Evolutionary conservation across 2,113 vertebrate genomes (phyloP).

Genomic region (Penelope pileata): DNA sequence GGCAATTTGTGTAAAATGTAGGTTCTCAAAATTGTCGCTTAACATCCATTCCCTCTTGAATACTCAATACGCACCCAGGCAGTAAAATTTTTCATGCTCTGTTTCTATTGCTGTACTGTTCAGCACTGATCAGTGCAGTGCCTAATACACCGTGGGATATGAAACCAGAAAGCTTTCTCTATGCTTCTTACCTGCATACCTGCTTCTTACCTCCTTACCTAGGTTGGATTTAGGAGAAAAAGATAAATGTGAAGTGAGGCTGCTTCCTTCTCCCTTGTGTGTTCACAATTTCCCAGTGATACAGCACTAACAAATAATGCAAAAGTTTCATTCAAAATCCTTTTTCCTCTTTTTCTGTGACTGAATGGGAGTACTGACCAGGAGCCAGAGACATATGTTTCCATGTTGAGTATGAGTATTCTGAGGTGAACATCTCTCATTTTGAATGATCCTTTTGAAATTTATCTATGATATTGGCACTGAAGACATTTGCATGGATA

Average conservation of each 20-base stretch:
- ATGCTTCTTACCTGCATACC: not conserved
- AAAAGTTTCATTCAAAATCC: not conserved
- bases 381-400: not conserved
- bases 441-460: not conserved
- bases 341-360: not conserved
- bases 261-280: not conserved
- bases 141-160: not conserved
- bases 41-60: not conserved
- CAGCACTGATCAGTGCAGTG: not conserved
- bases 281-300: not conserved
- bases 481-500: not conserved
- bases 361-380: not conserved
- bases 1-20: not conserved
- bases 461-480: not conserved
- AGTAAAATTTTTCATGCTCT: not conserved
- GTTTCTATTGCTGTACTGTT: not conserved
- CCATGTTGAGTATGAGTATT: not conserved
- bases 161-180: not conserved
- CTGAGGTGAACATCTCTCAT: not conserved
- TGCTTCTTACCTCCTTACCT: too few species aligned
- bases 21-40: not conserved
- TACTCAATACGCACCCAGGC: accelerated
- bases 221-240: too few species aligned
- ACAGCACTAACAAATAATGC: not conserved
- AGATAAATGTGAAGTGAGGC: not conserved